Conservation (phyloP, 2,888 invertebrate genomes). For the Entomobrya proxima region DNA sequence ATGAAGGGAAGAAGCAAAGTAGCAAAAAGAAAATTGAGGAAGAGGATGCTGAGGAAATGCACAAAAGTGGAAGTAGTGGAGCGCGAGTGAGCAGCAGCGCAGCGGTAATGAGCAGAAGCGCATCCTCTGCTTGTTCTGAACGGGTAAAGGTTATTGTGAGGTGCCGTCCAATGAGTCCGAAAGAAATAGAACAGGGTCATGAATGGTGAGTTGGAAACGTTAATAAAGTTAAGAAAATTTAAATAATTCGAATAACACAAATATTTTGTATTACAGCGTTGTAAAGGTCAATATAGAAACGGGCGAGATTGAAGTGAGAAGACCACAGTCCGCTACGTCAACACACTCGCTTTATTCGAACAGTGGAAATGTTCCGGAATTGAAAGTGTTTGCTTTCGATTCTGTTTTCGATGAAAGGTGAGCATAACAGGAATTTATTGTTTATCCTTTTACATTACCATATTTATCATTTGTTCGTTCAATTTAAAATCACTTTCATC, state of each 20-base stretch:
- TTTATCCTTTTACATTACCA: too few species aligned
- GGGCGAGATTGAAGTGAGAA: slow-evolving; percentile 93
- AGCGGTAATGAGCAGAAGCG: background rate
- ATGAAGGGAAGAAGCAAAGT: background rate
- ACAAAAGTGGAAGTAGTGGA: background rate
- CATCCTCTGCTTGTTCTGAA: slow-evolving; percentile 79
- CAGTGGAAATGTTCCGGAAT: slow-evolving; percentile 64
- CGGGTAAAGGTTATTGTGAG: slow-evolving; percentile 97
- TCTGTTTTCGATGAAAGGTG: slow-evolving; percentile 94
- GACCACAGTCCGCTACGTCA: slow-evolving; percentile 81
- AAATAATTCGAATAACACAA: background rate
- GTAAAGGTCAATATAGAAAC: slow-evolving; percentile 90
- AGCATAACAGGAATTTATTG: slow-evolving; percentile 56
- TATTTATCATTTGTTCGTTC: too few species aligned
- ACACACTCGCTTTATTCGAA: slow-evolving; percentile 57
- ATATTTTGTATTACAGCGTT: slow-evolving; percentile 78
- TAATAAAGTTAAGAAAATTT: background rate
- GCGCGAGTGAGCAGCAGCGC: too few species aligned
- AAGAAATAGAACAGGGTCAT: slow-evolving; percentile 87
- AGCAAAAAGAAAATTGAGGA: slow-evolving; percentile 8
- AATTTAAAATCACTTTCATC: background rate
- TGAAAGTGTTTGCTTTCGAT: slow-evolving; percentile 97
- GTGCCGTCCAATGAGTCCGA: slow-evolving; percentile 95
- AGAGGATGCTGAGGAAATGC: background rate
- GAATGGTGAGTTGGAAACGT: slow-evolving; percentile 77